Evolutionary conservation across 2,888 invertebrate species (phyloP).

Genomic region (Cylloceria caligata): DNA sequence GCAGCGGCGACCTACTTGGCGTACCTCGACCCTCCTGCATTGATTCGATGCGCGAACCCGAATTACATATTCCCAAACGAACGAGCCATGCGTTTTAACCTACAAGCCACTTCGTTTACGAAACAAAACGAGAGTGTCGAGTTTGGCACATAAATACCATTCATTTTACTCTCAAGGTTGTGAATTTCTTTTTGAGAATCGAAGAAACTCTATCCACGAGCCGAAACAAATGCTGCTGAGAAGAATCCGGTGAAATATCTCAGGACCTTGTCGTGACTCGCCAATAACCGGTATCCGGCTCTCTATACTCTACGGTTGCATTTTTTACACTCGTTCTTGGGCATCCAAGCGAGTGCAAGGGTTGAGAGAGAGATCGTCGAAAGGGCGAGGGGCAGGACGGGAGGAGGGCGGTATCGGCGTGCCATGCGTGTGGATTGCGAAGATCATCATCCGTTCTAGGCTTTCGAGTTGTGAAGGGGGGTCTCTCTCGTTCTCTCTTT

Average conservation of each 20-base stretch:
- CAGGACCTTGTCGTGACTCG: slow-evolving; percentile 73
- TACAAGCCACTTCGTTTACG: neutral
- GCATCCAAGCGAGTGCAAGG: slow-evolving; percentile 22
- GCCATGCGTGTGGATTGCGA: slow-evolving; percentile 50
- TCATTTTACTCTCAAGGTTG: neutral
- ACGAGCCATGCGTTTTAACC: neutral
- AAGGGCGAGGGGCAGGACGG: slow-evolving; percentile 11
- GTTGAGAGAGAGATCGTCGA: slow-evolving; percentile 21
- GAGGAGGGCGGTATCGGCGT: slow-evolving; percentile 21
- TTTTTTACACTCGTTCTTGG: slow-evolving; percentile 47
- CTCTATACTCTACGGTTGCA: slow-evolving; percentile 73
- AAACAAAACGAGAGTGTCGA: neutral
- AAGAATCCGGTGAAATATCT: slow-evolving; percentile 78
- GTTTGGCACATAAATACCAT: neutral
- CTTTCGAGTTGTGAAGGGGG: neutral
- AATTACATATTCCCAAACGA: slow-evolving; percentile 74
- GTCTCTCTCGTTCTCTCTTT: slow-evolving; percentile 8
- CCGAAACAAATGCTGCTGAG: slow-evolving; percentile 42
- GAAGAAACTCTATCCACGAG: slow-evolving; percentile 38
- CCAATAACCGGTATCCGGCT: slow-evolving; percentile 81
- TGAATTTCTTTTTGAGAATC: neutral
- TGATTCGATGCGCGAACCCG: slow-evolving; percentile 80
- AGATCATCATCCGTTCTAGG: slow-evolving; percentile 52
- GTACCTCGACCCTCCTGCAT: slow-evolving; percentile 83
- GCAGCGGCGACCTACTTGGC: slow-evolving; percentile 83